Conservation (phyloP, 2,888 invertebrate species). For the Tenthredo distinguenda region DNA sequence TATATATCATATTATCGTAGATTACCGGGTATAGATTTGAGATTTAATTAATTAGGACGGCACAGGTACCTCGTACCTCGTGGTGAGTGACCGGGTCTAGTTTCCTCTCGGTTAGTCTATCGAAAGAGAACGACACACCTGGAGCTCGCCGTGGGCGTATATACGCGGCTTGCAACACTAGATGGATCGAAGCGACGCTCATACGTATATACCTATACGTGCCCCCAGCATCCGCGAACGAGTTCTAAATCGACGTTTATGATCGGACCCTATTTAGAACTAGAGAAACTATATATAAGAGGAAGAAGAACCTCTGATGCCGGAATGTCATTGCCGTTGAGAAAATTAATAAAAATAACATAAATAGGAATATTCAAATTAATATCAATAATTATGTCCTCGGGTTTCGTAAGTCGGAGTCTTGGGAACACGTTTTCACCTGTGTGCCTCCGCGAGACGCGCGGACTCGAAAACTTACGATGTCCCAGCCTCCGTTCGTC, state of each 20-base stretch:
- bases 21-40: slow-evolving; percentile 8
- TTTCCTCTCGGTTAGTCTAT: neutral
- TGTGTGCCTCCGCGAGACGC: slow-evolving; percentile 32
- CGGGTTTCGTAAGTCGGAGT: slow-evolving; percentile 53
- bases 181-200: slow-evolving; percentile 47
- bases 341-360: slow-evolving; percentile 47
- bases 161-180: slow-evolving; percentile 39
- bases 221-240: slow-evolving; percentile 40
- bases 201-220: neutral
- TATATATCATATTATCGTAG: neutral
- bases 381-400: slow-evolving; percentile 57
- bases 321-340: slow-evolving; percentile 46
- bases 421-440: slow-evolving; percentile 54
- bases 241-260: slow-evolving; percentile 41
- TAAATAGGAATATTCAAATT: slow-evolving; percentile 57
- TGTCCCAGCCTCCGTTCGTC: slow-evolving; percentile 22
- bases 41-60: slow-evolving; percentile 30
- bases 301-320: slow-evolving; percentile 32
- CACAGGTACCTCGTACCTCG: neutral
- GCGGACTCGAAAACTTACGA: slow-evolving; percentile 45
- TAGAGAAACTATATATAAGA: neutral
- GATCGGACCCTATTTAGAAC: slow-evolving; percentile 20
- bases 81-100: slow-evolving; percentile 41
- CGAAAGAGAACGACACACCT: slow-evolving; percentile 44
- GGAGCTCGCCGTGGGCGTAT: slow-evolving; percentile 41